Conservation (phyloP, 2,113 vertebrate genomes). For the Zapornia atra region DNA sequence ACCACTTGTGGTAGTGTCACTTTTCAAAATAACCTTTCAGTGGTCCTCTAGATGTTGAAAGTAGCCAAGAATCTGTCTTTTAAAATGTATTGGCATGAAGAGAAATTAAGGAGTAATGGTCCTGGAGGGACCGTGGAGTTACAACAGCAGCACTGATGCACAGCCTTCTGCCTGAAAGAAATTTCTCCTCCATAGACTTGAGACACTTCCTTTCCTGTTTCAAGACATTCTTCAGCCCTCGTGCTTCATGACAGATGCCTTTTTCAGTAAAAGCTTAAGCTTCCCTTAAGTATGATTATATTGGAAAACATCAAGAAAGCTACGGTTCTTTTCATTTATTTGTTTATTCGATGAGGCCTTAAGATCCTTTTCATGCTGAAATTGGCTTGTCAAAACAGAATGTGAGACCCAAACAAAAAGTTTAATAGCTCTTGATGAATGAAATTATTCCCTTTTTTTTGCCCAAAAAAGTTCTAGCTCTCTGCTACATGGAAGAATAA, state of each 20-base stretch:
- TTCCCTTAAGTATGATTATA: not conserved
- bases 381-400: not conserved
- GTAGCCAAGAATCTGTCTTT: not conserved
- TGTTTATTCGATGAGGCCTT: not conserved
- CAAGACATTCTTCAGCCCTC: not conserved
- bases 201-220: not conserved
- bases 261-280: not conserved
- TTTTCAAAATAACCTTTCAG: not conserved
- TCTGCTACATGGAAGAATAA: not conserved
- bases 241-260: not conserved
- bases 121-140: rapidly evolving
- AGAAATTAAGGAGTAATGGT: not conserved
- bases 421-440: not conserved
- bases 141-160: not conserved
- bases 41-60: not conserved
- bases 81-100: not conserved
- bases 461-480: not conserved
- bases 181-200: not conserved
- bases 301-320: not conserved
- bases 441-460: not conserved
- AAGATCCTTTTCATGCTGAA: not conserved
- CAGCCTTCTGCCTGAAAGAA: not conserved
- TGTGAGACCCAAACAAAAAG: not conserved
- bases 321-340: not conserved
- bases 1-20: not conserved